These are phyloP conservation scores for Salvelinus alpinus DNA, from an alignment of 2,113 vertebrate species.

Conservation along the genomic window DNA sequence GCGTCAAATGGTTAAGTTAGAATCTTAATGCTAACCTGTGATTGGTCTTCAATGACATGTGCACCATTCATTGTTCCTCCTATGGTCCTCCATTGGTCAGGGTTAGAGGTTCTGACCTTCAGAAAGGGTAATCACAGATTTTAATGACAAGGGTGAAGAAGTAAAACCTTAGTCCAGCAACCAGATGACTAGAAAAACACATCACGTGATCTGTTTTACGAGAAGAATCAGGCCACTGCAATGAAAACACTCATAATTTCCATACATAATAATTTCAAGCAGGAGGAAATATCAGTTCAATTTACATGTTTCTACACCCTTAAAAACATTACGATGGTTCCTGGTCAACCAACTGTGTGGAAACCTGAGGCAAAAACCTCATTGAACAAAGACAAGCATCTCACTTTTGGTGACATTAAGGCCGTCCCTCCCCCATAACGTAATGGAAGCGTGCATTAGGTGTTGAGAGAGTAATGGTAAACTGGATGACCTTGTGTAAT, in stretches of 20 bases:
- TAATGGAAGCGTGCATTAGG: too few relatives aligned
- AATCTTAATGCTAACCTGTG: neutral
- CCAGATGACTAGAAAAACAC: conserved; percentile 14
- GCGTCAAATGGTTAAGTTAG: neutral
- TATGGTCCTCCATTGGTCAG: neutral
- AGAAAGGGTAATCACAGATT: conserved; percentile 20
- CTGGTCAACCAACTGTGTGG: neutral
- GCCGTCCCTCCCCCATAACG: neutral
- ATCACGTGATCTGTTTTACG: conserved; percentile 18
- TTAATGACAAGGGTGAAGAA: conserved; percentile 26
- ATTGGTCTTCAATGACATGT: neutral
- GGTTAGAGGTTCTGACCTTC: conserved; percentile 21
- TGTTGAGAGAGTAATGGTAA: neutral
- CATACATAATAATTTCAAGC: neutral
- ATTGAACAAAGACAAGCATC: neutral
- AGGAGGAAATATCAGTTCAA: conserved; percentile 9
- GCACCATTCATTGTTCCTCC: too few relatives aligned
- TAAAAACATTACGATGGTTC: too few relatives aligned
- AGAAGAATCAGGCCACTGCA: conserved; percentile 5
- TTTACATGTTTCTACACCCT: too few relatives aligned
- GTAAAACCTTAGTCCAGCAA: conserved; percentile 7
- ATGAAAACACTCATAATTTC: conserved; percentile 17
- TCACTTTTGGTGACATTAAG: neutral
- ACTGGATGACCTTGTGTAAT: neutral
- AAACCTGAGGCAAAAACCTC: neutral